Evolutionary conservation across 2,113 vertebrate species (phyloP).

Genomic region (Scomber colias): DNA sequence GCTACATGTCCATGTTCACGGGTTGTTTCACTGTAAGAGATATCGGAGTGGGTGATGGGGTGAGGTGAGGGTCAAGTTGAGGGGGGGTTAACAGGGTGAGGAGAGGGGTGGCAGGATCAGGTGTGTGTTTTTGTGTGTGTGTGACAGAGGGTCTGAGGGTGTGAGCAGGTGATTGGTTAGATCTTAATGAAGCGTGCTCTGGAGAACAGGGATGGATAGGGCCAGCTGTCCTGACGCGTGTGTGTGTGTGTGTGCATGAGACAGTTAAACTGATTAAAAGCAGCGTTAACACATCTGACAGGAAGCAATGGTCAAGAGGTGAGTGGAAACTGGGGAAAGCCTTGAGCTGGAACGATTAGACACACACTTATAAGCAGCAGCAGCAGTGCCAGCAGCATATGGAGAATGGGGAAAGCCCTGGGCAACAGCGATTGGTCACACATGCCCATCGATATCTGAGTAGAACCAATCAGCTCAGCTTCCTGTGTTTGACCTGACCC

Average conservation of each 20-base stretch:
- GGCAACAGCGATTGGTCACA: conserved; percentile 84
- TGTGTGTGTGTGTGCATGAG: conserved; percentile 50
- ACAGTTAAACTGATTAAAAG: conserved; percentile 83
- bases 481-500: conserved; percentile 84
- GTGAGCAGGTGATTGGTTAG: conserved; percentile 45
- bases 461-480: conserved; percentile 83
- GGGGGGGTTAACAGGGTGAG: conserved; percentile 55
- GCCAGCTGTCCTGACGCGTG: conserved; percentile 70
- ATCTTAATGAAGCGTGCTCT: conserved; percentile 69
- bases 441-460: conserved; percentile 78
- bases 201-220: conserved; percentile 71
- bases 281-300: conserved; percentile 81
- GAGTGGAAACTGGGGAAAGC: conserved; percentile 78
- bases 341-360: conserved; percentile 80
- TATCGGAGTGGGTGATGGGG: conserved; percentile 56
- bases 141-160: conserved; percentile 37
- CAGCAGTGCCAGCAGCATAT: conserved; percentile 48
- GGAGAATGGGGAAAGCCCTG: conserved; percentile 72
- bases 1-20: conserved; percentile 49
- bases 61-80: conserved; percentile 67
- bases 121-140: conserved; percentile 50
- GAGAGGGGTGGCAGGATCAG: conserved; percentile 42
- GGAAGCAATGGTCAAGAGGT: conserved; percentile 76
- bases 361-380: conserved; percentile 60
- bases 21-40: conserved; percentile 66